Percentiles rank a stretch among this genome's conserved stretches.
Evolutionary conservation across 2,888 invertebrate species (phyloP).

Genomic region (Scaeva pyrastri): DNA sequence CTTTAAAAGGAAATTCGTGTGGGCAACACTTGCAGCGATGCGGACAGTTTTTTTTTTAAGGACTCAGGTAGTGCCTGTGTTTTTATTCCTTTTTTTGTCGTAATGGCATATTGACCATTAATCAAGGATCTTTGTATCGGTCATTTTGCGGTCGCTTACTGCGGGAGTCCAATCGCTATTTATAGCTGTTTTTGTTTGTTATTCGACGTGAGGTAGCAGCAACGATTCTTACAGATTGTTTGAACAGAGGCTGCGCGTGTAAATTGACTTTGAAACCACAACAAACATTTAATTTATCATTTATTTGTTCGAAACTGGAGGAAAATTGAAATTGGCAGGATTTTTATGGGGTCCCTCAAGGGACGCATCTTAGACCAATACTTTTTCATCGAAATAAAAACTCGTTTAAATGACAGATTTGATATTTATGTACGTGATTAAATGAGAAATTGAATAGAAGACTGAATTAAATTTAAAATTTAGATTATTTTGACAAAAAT

Average conservation of each 20-base stretch:
- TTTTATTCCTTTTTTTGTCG: background rate
- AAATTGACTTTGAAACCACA: constrained; percentile 47
- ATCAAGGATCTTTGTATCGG: constrained; percentile 66
- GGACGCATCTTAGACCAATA: too few species aligned
- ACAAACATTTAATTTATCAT: constrained; percentile 55
- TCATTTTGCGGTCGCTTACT: constrained; percentile 71
- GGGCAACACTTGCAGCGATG: constrained; percentile 64
- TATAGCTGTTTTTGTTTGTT: constrained; percentile 36
- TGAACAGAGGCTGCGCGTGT: constrained; percentile 57
- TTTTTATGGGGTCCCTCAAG: too few species aligned
- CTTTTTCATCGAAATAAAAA: too few species aligned
- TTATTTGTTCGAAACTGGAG: too few species aligned
- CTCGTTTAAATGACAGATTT: too few species aligned
- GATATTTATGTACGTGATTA: too few species aligned
- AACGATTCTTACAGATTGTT: constrained; percentile 59
- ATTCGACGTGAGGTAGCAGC: constrained; percentile 21
- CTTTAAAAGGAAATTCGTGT: constrained; percentile 49
- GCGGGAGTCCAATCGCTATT: constrained; percentile 48
- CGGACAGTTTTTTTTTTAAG: constrained; percentile 15
- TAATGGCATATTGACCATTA: constrained; percentile 54
- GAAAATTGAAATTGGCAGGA: too few species aligned
- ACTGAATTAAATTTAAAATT: too few species aligned
- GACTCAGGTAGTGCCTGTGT: background rate
- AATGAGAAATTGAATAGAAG: too few species aligned
- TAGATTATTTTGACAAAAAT: too few species aligned